phyloP scores from a whole-genome alignment of 2,113 vertebrate genomes.

The Grammomys surdaster region DNA sequence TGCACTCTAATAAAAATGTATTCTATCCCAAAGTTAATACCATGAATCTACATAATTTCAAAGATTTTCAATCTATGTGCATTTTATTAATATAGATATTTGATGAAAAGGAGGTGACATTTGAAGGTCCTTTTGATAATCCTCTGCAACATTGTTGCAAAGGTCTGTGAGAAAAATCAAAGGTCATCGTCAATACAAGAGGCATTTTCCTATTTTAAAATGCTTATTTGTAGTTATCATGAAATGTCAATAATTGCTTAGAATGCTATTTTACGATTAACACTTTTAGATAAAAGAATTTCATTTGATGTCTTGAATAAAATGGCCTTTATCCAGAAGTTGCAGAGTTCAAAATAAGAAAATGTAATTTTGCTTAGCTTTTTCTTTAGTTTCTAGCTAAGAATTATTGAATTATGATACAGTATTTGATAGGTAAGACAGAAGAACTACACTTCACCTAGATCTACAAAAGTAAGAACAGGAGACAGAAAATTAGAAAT shows the following conservation, averaged over 20 bases:
- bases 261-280: conserved; percentile 73
- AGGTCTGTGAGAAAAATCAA: conserved; percentile 67
- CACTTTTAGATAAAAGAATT: conserved; percentile 74
- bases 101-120: conserved; percentile 28
- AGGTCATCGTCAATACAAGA: conserved; percentile 56
- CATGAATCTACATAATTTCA: conserved; percentile 7
- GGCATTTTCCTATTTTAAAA: conserved; percentile 67
- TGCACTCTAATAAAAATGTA: not conserved
- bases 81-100: conserved; percentile 31
- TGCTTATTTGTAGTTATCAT: conserved; percentile 66
- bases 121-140: conserved; percentile 75
- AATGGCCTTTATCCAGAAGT: conserved; percentile 66
- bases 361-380: conserved; percentile 56
- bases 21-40: conserved; percentile 52
- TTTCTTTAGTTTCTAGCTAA: conserved; percentile 41
- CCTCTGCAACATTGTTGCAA: not conserved
- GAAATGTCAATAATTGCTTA: conserved; percentile 68
- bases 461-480: not conserved
- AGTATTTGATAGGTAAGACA: conserved; percentile 41
- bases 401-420: conserved; percentile 34
- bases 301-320: conserved; percentile 71
- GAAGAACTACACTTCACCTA: not conserved
- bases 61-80: not conserved
- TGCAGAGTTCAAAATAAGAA: conserved; percentile 69
- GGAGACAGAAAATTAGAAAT: no score